A percentile compares a stretch with the other conserved stretches of the same genome.
phyloP scores from a whole-genome alignment of 92 coral and sea anemone species.

The Desmophyllum pertusum region DNA sequence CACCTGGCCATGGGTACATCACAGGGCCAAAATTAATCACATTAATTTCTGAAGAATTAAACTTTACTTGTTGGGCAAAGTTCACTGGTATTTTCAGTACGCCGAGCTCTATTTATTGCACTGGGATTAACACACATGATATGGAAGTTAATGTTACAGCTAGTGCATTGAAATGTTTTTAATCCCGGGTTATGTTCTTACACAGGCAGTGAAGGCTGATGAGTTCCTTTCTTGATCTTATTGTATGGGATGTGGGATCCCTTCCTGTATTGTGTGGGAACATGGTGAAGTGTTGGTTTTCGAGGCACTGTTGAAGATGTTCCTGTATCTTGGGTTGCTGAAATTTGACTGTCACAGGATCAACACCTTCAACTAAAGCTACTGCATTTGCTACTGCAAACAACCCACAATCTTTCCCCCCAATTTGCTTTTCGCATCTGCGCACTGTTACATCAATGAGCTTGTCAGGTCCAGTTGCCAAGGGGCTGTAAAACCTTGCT shows the following conservation, averaged over 20 bases:
- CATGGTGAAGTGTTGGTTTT: constrained; percentile 42
- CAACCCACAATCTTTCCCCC: constrained; percentile 52
- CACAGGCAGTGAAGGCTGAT: constrained; percentile 16
- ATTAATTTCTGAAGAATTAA: no score
- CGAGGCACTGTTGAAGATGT: constrained; percentile 54
- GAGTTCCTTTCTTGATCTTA: background rate
- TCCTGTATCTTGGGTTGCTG: constrained; percentile 37
- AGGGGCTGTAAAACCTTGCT: constrained; percentile 11
- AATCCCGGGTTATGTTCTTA: constrained; percentile 11
- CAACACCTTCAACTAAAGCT: constrained; percentile 34
- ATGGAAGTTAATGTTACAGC: background rate
- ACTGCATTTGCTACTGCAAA: constrained; percentile 61
- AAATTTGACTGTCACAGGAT: constrained; percentile 34
- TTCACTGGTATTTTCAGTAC: background rate
- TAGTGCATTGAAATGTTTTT: constrained; percentile 22
- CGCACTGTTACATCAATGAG: constrained; percentile 33
- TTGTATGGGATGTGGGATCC: background rate
- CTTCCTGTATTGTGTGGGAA: constrained; percentile 32
- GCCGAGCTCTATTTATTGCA: background rate
- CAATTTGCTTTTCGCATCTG: constrained; percentile 52
- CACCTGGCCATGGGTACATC: no score
- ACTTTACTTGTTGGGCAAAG: constrained; percentile 2
- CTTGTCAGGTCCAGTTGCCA: constrained; percentile 3
- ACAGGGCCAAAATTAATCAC: no score
- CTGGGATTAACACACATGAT: background rate